Conservation (phyloP, 2,797 vertebrate species). For the Pteronotus mesoamericanus region DNA sequence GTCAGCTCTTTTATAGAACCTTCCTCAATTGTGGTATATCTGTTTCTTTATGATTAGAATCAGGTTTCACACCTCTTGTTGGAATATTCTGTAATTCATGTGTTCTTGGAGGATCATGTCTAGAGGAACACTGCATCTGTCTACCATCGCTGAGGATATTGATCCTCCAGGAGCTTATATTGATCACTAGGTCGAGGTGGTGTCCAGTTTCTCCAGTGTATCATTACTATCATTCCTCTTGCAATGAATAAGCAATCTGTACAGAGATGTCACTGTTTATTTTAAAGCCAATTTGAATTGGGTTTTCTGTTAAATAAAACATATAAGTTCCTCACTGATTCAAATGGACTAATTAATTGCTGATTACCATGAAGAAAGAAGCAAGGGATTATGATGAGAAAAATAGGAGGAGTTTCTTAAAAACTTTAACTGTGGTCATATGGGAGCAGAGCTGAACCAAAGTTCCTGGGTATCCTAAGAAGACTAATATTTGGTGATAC, state of each 20-base stretch:
- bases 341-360: neutral
- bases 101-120: fast-evolving
- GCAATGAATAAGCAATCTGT: neutral
- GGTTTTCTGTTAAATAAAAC: neutral
- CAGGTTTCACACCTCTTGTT: neutral
- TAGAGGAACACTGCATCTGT: neutral
- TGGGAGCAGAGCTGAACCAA: neutral
- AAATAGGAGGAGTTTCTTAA: neutral
- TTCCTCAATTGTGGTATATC: neutral
- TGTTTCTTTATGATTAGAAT: neutral
- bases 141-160: neutral
- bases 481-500: neutral
- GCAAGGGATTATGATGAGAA: neutral
- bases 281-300: constrained; percentile 18
- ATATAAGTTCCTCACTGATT: neutral
- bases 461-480: neutral
- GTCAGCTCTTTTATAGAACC: neutral
- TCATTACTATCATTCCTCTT: neutral
- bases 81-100: neutral
- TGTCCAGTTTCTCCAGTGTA: neutral
- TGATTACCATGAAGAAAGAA: neutral
- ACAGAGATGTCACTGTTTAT: neutral
- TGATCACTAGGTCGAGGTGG: neutral
- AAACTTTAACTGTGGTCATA: neutral
- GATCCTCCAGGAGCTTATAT: too few species aligned